These are phyloP conservation scores for Charanyca ferruginea DNA, from an alignment of 2,888 invertebrate genomes.

Conservation along the genomic window DNA sequence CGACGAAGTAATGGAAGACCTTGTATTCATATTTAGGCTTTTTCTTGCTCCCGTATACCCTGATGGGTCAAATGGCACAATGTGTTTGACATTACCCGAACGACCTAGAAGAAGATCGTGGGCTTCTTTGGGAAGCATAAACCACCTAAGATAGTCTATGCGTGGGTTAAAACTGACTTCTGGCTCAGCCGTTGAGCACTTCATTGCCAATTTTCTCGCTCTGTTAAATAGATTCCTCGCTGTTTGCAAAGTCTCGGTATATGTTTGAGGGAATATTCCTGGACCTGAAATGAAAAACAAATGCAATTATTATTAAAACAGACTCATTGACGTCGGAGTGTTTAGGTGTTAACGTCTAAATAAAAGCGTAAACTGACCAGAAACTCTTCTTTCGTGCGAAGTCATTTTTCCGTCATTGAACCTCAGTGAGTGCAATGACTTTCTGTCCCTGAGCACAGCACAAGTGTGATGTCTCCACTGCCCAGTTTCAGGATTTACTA, in stretches of 20 bases:
- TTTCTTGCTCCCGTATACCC: constrained; percentile 90
- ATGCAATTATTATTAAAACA: constrained; percentile 12
- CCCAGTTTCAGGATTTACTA: constrained; percentile 96
- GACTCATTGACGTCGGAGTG: not conserved
- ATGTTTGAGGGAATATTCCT: constrained; percentile 94
- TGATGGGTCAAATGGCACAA: constrained; percentile 94
- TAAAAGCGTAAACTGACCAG: constrained; percentile 79
- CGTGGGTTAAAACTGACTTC: constrained; percentile 93
- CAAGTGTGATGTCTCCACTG: constrained; percentile 97
- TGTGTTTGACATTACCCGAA: constrained; percentile 94
- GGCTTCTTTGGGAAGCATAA: constrained; percentile 97
- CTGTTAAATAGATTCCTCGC: constrained; percentile 95
- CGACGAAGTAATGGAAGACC: constrained; percentile 84
- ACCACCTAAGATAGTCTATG: constrained; percentile 95
- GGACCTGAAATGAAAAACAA: constrained; percentile 86
- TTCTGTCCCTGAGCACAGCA: constrained; percentile 94
- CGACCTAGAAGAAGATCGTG: constrained; percentile 94
- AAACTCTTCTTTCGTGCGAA: constrained; percentile 93
- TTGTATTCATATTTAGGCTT: constrained; percentile 78
- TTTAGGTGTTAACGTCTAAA: constrained; percentile 25
- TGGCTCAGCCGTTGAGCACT: constrained; percentile 94
- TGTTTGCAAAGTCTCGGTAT: constrained; percentile 94
- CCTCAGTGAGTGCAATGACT: constrained; percentile 95
- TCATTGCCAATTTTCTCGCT: constrained; percentile 94
- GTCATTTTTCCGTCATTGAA: constrained; percentile 95